phyloP scores from a whole-genome alignment of 2,888 invertebrate species.

The Trichopria drosophilae region DNA sequence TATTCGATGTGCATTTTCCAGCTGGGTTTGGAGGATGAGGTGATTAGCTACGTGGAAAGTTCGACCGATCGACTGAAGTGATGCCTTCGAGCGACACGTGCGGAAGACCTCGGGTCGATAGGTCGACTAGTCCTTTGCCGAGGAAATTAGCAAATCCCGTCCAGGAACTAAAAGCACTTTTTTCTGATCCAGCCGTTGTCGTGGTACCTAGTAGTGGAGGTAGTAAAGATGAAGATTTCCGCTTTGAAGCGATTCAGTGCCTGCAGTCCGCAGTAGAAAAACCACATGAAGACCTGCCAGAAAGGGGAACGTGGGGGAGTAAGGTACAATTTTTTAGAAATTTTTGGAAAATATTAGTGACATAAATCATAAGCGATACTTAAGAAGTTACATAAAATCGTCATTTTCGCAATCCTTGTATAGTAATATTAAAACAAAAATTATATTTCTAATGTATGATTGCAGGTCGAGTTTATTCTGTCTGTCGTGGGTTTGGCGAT shows the following conservation, averaged over 20 bases:
- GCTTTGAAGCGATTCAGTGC: constrained; percentile 45
- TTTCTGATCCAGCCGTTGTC: constrained; percentile 41
- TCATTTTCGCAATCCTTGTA: too few species aligned
- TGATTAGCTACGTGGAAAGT: too few species aligned
- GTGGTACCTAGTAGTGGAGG: constrained; percentile 33
- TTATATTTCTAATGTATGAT: constrained; percentile 4
- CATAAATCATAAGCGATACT: background rate
- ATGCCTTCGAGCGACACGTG: background rate
- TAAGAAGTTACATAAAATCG: background rate
- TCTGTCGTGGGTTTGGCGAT: constrained; percentile 66
- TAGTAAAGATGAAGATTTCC: constrained; percentile 44
- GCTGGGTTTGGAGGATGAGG: too few species aligned
- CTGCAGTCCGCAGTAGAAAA: constrained; percentile 36
- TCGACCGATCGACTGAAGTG: constrained; percentile 13
- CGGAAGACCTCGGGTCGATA: constrained; percentile 41
- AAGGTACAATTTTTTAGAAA: constrained; percentile 44
- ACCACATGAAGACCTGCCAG: constrained; percentile 41
- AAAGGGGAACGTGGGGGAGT: constrained; percentile 51
- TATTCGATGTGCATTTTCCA: too few species aligned
- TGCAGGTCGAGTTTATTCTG: constrained; percentile 62
- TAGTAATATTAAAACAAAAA: background rate
- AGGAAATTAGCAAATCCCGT: constrained; percentile 41
- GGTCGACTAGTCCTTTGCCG: constrained; percentile 50
- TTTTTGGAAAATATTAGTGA: background rate
- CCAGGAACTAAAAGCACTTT: constrained; percentile 49